Base-by-base conservation (phyloP, 92 coral and sea anemone species). In the Zoanthus sansibaricus region DNA sequence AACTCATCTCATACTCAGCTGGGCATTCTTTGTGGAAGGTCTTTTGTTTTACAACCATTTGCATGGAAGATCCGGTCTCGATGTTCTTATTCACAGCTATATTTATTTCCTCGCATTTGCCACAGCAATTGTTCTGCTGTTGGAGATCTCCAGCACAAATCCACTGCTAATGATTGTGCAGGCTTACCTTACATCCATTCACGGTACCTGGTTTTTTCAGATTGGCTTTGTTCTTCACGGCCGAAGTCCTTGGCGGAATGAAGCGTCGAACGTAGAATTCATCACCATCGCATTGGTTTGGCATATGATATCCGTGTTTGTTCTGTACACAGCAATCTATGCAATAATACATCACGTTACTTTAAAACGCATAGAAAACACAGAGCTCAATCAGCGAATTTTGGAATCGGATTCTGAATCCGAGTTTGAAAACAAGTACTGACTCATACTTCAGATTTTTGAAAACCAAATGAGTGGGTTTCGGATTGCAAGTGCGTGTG, bases 171-270 rank as follows among this genome's bases (percentile, higher is more conserved):
- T 84, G 33, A 37, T 94, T 69, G 68, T 87, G 66, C 90, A 98
- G 58, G 94, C 98, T 69, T 88, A 91, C 86, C 82, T 96, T 45
- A 46, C 87, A 16, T 86, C 92, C 31, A 67, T 93, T 13, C 98
- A 96, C 79, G 98, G 98, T 1, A 79, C 98, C 16, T 96, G 98
- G 98, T 96, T 96, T 90, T 91, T 86, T 80, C 98, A 96, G 76
- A 89, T 94, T 51, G 95, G 93, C 45, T 94, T 91, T 67, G 94
- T 91, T 62, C 90, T 96, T 21, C 92, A 96, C 76, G 96, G 98
- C 30, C 84, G 90, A 1, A 69, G 80, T 13, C 93, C 89, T 4
- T 94, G 98, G 98, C 7, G 82, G 33, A 85, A 87, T 79, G 83
- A 69, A 3, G 47, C 74, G 6, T 59, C 31, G 17, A 95, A 94